These are phyloP conservation scores for Sphaerodactylus townsendi DNA, from an alignment of 2,113 vertebrate species.

Conservation along the genomic window DNA sequence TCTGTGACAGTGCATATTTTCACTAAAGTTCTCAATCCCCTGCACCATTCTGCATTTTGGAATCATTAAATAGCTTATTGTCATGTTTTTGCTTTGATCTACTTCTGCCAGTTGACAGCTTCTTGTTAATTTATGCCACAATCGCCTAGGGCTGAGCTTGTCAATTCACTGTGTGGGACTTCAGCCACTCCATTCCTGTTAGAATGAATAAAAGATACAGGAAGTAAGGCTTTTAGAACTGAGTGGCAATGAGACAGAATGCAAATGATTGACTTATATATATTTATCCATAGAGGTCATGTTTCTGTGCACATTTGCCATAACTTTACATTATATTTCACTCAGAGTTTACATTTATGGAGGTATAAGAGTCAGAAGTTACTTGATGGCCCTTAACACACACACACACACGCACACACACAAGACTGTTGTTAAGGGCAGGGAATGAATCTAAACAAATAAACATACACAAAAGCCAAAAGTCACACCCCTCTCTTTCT, in stretches of 20 bases:
- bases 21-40: neutral
- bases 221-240: constrained; percentile 22
- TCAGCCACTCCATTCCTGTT: constrained; percentile 7
- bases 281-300: constrained; percentile 31
- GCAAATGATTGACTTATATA: neutral
- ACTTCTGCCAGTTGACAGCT: neutral
- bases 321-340: constrained; percentile 28
- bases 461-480: neutral
- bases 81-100: constrained; percentile 8
- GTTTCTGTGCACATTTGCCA: constrained; percentile 10
- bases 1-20: neutral
- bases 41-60: neutral
- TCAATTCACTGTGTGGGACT: neutral
- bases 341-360: constrained; percentile 43
- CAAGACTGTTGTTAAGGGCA: too few species aligned
- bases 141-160: neutral
- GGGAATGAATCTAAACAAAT: too few species aligned
- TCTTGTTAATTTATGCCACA: constrained; percentile 19
- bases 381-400: neutral
- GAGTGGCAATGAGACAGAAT: constrained; percentile 10
- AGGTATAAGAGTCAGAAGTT: constrained; percentile 22
- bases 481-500: neutral
- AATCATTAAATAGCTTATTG: constrained; percentile 5
- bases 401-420: too few species aligned
- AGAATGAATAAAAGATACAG: constrained; percentile 16